Conservation (phyloP, 2,888 invertebrate species). For the Drosophila longiperda region DNA sequence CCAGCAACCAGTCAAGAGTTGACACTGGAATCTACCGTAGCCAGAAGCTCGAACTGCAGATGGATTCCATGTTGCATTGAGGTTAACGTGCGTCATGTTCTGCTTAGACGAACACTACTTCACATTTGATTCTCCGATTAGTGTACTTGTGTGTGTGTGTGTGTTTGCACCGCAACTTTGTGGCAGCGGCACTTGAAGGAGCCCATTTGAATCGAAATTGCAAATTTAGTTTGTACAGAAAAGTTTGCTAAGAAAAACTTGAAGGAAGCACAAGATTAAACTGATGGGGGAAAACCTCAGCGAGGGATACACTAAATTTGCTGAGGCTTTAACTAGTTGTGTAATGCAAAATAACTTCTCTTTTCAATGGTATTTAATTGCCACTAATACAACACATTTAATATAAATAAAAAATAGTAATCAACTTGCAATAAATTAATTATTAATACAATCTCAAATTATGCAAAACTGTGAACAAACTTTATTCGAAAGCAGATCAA, state of each 20-base stretch:
- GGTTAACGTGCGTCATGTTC: constrained; percentile 69
- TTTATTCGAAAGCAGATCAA: neutral
- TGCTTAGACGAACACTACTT: constrained; percentile 60
- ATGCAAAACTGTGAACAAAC: neutral
- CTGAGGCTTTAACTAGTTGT: constrained; percentile 1
- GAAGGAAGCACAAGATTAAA: constrained; percentile 14
- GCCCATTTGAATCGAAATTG: constrained; percentile 43
- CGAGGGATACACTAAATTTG: constrained; percentile 34
- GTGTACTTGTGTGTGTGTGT: constrained; percentile 33
- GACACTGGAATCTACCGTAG: neutral
- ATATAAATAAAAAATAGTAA: neutral
- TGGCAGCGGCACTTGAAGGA: constrained; percentile 14
- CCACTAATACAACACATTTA: neutral
- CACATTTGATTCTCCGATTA: constrained; percentile 78
- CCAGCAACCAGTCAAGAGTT: constrained; percentile 21
- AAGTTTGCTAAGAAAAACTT: constrained; percentile 32
- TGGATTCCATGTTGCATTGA: constrained; percentile 43
- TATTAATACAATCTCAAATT: neutral
- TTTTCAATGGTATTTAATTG: neutral
- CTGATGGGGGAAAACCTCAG: constrained; percentile 19
- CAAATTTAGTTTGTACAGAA: constrained; percentile 40
- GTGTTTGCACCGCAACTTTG: constrained; percentile 14
- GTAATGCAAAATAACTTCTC: neutral
- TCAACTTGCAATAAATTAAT: neutral
- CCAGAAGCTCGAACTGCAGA: neutral